A percentile compares a stretch with the other conserved stretches of the same genome.
These are phyloP conservation scores for Drosophila burlai DNA, from an alignment of 1,140 invertebrate genomes.

Conservation along the genomic window DNA sequence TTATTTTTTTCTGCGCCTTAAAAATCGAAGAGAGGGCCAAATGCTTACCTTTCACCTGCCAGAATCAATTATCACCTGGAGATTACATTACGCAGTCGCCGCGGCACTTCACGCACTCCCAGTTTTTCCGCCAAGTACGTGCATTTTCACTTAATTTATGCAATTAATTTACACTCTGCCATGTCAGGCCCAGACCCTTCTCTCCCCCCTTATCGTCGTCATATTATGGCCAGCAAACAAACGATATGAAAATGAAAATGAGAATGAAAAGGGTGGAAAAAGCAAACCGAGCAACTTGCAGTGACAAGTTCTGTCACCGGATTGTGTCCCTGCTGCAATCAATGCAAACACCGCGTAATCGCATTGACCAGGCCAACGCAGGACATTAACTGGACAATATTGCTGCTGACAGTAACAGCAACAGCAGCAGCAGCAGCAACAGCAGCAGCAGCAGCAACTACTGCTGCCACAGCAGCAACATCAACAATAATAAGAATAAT, in stretches of 20 bases:
- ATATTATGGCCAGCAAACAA: constrained; percentile 73
- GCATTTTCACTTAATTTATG: constrained; percentile 78
- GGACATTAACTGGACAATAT: constrained; percentile 54
- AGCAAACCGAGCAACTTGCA: constrained; percentile 45
- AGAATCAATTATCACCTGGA: constrained; percentile 56
- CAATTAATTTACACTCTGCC: constrained; percentile 80
- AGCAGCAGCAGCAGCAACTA: neutral
- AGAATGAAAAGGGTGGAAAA: constrained; percentile 24
- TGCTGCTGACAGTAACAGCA: constrained; percentile 60
- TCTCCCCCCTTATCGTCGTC: neutral
- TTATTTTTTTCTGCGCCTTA: constrained; percentile 61
- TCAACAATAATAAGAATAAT: constrained; percentile 40
- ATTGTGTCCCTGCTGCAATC: constrained; percentile 67
- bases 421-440: constrained; percentile 1
- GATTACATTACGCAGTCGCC: constrained; percentile 65
- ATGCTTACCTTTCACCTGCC: constrained; percentile 12
- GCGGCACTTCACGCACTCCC: constrained; percentile 26
- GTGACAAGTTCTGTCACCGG: constrained; percentile 65
- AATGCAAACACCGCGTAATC: constrained; percentile 76
- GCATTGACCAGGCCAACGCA: constrained; percentile 64
- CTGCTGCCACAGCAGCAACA: constrained; percentile 20
- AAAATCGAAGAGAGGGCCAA: constrained; percentile 9
- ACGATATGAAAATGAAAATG: constrained; percentile 17
- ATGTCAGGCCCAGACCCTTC: constrained; percentile 36
- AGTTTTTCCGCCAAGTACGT: constrained; percentile 26